A percentile compares a stretch with the other conserved stretches of the same genome.
phyloP scores from a whole-genome alignment of 1,140 invertebrate genomes.

The Chrysomallon squamiferum region DNA sequence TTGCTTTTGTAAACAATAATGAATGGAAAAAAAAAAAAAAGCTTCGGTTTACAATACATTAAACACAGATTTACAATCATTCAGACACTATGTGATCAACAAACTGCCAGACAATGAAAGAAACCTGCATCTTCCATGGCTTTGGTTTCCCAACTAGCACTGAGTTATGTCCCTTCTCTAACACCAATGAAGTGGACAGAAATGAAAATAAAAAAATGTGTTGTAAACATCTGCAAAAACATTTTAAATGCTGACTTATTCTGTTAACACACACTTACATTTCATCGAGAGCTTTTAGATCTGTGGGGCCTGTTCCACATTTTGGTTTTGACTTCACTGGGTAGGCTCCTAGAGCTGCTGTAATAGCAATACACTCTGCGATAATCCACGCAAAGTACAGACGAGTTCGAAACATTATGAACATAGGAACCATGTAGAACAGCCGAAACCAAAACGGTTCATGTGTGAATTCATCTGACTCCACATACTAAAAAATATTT shows the following conservation, averaged over 20 bases:
- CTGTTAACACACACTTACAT: slow-evolving; percentile 45
- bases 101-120: too few relatives aligned
- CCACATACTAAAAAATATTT: slow-evolving; percentile 51
- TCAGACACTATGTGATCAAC: too few relatives aligned
- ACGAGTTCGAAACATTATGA: slow-evolving; percentile 85
- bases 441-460: slow-evolving; percentile 73
- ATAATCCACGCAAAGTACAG: slow-evolving; percentile 89
- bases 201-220: too few relatives aligned
- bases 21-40: too few relatives aligned
- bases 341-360: slow-evolving; percentile 89
- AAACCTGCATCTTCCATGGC: too few relatives aligned
- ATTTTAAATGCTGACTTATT: background rate
- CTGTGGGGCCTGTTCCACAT: slow-evolving; percentile 82
- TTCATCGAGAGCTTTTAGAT: slow-evolving; percentile 62
- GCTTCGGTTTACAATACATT: too few relatives aligned
- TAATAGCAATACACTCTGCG: slow-evolving; percentile 90
- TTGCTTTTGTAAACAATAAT: too few relatives aligned
- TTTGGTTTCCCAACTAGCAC: too few relatives aligned
- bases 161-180: too few relatives aligned
- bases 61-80: too few relatives aligned
- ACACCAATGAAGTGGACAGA: too few relatives aligned
- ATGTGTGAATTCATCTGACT: slow-evolving; percentile 59
- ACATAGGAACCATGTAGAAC: slow-evolving; percentile 85
- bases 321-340: slow-evolving; percentile 74
- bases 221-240: too few relatives aligned